Percentiles rank a stretch among this genome's conserved stretches.
Evolutionary conservation across 2,113 vertebrate genomes (phyloP).

Genomic region (Clarias magur): DNA sequence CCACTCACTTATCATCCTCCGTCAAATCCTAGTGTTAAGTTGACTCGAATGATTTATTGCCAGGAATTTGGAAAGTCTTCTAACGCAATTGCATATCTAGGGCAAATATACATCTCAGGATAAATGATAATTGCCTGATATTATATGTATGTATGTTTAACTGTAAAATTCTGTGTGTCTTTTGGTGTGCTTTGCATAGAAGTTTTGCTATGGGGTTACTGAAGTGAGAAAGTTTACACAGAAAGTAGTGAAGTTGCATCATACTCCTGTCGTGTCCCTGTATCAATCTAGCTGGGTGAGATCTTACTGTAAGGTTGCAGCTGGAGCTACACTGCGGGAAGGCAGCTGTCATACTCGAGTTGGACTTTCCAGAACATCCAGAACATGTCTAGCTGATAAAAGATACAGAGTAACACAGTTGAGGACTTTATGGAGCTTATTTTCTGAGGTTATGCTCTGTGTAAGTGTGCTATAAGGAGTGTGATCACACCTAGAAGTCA

Average conservation of each 20-base stretch:
- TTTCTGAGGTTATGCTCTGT: neutral
- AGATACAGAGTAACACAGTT: neutral
- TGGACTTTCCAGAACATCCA: constrained; percentile 2
- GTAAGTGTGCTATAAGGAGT: constrained; percentile 49
- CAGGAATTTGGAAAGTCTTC: constrained; percentile 27
- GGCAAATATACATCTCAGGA: constrained; percentile 20
- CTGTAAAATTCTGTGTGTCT: neutral
- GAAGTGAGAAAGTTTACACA: neutral
- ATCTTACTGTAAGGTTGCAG: neutral
- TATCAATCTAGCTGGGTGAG: constrained; percentile 12
- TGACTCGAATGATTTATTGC: constrained; percentile 18
- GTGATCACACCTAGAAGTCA: constrained; percentile 47
- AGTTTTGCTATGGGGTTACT: neutral
- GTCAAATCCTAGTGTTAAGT: constrained; percentile 23
- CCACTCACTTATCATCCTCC: constrained; percentile 36
- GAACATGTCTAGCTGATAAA: constrained; percentile 6
- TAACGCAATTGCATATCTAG: constrained; percentile 19
- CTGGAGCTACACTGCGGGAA: neutral
- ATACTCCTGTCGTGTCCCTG: neutral
- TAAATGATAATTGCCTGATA: constrained; percentile 11
- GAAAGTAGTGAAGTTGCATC: constrained; percentile 16
- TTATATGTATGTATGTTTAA: constrained; percentile 16
- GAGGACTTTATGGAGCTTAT: neutral
- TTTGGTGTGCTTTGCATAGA: neutral
- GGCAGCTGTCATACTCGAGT: neutral